Percentiles rank a stretch among this genome's conserved stretches.
These are phyloP conservation scores for Gallinago jamesoni DNA, from an alignment of 2,113 vertebrate species.

Conservation along the genomic window DNA sequence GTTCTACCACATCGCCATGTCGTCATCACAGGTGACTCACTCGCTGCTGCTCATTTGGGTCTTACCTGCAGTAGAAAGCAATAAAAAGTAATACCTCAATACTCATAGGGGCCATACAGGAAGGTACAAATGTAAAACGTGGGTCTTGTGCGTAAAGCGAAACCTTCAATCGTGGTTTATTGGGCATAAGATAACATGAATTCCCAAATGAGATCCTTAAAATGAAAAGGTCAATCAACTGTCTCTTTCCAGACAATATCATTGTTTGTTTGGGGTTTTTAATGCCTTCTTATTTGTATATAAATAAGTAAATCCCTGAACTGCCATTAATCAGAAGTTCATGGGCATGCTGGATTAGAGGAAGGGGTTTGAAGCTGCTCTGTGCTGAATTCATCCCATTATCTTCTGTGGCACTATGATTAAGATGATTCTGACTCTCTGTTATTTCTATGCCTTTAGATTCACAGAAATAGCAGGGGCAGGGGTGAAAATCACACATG, in stretches of 20 bases:
- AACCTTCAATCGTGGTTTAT: background rate
- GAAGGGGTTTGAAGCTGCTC: background rate
- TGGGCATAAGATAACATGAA: background rate
- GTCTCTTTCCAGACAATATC: background rate
- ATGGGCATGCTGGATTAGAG: background rate
- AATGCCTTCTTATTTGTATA: background rate
- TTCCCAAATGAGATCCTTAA: background rate
- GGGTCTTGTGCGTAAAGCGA: background rate
- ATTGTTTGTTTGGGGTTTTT: background rate
- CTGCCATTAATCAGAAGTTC: background rate
- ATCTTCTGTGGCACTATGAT: background rate
- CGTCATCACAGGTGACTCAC: slow-evolving; percentile 84
- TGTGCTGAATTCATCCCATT: background rate
- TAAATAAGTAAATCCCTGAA: background rate
- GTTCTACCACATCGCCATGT: slow-evolving; percentile 95
- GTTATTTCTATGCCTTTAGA: background rate
- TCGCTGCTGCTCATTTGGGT: rapidly evolving
- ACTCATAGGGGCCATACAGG: rapidly evolving
- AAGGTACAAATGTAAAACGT: background rate
- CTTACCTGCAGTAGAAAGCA: background rate
- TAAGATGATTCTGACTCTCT: background rate
- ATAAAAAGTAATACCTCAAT: background rate
- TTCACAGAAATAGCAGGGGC: background rate
- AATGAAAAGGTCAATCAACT: background rate
- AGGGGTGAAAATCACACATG: background rate